Percentiles rank a stretch among this genome's conserved stretches.
Evolutionary conservation across 35 echinoderm and acorn worm genomes (phyloP).

Genomic region (Lytechinus variegatus): DNA sequence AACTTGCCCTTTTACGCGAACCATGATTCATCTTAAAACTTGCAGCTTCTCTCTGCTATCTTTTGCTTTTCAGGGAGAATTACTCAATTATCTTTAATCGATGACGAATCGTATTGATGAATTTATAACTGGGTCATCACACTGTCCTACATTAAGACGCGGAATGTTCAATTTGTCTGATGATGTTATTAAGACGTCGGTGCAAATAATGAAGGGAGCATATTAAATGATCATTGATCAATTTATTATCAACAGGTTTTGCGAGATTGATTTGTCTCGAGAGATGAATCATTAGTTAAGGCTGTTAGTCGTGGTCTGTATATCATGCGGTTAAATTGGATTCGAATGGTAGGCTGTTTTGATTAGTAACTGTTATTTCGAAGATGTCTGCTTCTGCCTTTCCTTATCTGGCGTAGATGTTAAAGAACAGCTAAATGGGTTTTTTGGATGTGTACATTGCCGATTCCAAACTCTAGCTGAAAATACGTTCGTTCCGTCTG

Average conservation of each 20-base stretch:
- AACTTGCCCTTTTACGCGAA: neutral
- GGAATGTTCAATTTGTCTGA: slow-evolving; percentile 19
- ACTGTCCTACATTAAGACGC: neutral
- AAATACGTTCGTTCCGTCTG: too few species aligned
- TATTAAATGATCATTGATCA: neutral
- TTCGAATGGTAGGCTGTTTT: neutral
- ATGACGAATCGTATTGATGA: slow-evolving; percentile 7
- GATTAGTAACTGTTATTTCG: neutral
- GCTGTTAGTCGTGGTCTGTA: neutral
- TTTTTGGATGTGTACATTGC: neutral
- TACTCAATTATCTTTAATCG: slow-evolving; percentile 43
- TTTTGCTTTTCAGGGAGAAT: neutral
- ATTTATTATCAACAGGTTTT: slow-evolving; percentile 15
- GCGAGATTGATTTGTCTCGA: neutral
- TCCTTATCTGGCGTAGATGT: neutral
- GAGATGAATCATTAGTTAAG: neutral
- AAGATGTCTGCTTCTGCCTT: neutral
- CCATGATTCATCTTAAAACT: neutral
- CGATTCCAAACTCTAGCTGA: neutral
- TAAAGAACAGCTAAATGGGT: neutral
- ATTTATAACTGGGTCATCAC: neutral
- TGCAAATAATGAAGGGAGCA: neutral
- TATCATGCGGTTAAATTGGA: slow-evolving; percentile 12
- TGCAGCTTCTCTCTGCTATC: neutral
- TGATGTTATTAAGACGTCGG: neutral